Evolutionary conservation across 2,888 invertebrate genomes (phyloP).

Genomic region (Heteropelma amictum): DNA sequence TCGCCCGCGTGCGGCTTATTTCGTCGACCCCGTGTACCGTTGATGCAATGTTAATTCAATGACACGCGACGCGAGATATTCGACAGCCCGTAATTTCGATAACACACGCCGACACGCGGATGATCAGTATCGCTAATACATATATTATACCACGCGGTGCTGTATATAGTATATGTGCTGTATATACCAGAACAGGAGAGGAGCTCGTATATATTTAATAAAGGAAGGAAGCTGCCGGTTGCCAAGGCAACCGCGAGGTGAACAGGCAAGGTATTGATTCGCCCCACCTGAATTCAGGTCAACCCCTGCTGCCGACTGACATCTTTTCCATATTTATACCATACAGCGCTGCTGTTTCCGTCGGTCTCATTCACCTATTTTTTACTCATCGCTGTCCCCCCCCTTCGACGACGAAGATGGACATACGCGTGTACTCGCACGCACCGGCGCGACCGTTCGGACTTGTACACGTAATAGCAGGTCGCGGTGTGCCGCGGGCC

Average conservation of each 20-base stretch:
- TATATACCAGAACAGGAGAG: conserved; percentile 15
- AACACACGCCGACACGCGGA: background rate
- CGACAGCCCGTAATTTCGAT: conserved; percentile 17
- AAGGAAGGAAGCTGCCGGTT: conserved; percentile 76
- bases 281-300: conserved; percentile 78
- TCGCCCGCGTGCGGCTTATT: no score
- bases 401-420: no score
- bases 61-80: no score
- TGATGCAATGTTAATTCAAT: no score
- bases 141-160: no score
- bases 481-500: no score
- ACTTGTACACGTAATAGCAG: no score
- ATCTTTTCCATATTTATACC: conserved; percentile 72
- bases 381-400: conserved; percentile 11
- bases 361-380: conserved; percentile 39
- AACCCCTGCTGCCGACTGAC: conserved; percentile 77
- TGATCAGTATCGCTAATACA: conserved; percentile 1
- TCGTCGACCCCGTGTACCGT: no score
- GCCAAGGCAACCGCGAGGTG: conserved; percentile 75
- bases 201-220: conserved; percentile 72
- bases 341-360: conserved; percentile 58
- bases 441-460: no score
- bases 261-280: conserved; percentile 77
- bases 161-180: conserved; percentile 15
- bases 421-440: no score